Base-by-base conservation (phyloP, 2,888 invertebrate genomes). In the Phytoseiulus persimilis region DNA sequence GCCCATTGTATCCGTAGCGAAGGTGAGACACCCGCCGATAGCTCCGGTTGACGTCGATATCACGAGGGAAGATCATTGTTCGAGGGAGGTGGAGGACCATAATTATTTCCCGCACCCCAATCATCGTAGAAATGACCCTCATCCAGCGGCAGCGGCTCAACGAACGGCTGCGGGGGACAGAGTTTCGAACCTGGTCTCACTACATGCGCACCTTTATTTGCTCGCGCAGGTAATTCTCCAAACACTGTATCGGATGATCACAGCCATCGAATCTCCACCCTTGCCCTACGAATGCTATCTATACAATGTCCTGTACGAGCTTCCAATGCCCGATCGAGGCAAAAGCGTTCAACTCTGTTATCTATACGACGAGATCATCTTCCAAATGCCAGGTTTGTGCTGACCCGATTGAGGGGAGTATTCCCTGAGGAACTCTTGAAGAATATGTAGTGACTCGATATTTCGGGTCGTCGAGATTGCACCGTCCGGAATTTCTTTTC, bases 271-370 rank as follows among this genome's bases (percentile, higher is more conserved):
- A 9, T 91, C 91, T 83, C 91, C 92, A 28, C 91, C 92, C 65
- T 91, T 94, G 89, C 93, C 97, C 91, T 94, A 98, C 90, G 98
- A 98, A 93, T 96, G 97, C 90, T 97, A 97, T 93, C 96, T 99
- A 18, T 98, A 97, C 93, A 98, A 98, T 94, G 94, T 98, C 91
- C 94, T 99, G 90, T 97, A 97, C 93, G 98, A 98, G 94, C 96
- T 98, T 90, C 96, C 96, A 92, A 94, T 97, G 91, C 98, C 98
- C 83, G 94, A 95, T 90, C 95, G 96, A 0, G 98, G 98, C 28
- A 96, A 96, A 92, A 97, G 97, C 91, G 94, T 98, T 92, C 94
- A 93, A 92, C 94, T 93, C 94, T 95, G 92, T 93, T 96, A 92
- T 91, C 91, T 92, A 90, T 92, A 92, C 83, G 92, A 92, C 87